Evolutionary conservation across 2,797 vertebrate genomes (phyloP).

Genomic region (Neosilurus mollespiculum): DNA sequence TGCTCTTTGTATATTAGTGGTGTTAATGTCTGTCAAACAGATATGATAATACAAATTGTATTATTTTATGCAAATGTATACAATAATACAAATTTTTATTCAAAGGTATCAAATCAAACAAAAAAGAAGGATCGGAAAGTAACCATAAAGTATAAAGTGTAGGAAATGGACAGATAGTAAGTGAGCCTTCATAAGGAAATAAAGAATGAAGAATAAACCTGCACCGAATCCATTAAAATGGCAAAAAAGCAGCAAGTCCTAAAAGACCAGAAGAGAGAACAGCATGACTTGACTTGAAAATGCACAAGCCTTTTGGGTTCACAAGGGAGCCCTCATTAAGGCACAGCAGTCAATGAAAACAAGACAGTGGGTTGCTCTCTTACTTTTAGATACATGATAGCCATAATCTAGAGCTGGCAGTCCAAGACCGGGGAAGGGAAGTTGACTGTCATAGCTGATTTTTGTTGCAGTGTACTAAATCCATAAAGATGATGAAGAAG

Average conservation of each 20-base stretch:
- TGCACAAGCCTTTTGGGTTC: not conserved
- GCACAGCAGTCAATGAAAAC: not conserved
- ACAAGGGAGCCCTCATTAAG: conserved; percentile 4
- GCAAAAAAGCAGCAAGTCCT: not conserved
- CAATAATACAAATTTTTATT: not conserved
- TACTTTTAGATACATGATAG: conserved; percentile 22
- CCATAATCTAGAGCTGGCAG: conserved; percentile 14
- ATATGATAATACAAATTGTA: not conserved
- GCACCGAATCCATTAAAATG: not conserved
- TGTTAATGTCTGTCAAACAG: not conserved
- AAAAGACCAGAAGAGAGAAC: not conserved
- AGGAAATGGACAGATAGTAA: not conserved
- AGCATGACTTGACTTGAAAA: conserved; percentile 17
- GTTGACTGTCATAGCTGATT: not conserved
- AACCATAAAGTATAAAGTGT: no score
- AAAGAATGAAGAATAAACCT: not conserved
- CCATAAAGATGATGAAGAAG: conserved; percentile 1
- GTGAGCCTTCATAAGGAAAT: no score
- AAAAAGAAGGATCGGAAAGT: not conserved
- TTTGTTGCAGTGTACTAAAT: not conserved
- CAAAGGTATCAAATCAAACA: not conserved
- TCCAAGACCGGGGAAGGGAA: not conserved
- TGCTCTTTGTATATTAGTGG: not conserved
- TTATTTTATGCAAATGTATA: no score
- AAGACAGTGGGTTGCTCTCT: conserved; percentile 4